Base-by-base conservation (phyloP, 2,888 invertebrate species). In the Crocallis elinguaria region DNA sequence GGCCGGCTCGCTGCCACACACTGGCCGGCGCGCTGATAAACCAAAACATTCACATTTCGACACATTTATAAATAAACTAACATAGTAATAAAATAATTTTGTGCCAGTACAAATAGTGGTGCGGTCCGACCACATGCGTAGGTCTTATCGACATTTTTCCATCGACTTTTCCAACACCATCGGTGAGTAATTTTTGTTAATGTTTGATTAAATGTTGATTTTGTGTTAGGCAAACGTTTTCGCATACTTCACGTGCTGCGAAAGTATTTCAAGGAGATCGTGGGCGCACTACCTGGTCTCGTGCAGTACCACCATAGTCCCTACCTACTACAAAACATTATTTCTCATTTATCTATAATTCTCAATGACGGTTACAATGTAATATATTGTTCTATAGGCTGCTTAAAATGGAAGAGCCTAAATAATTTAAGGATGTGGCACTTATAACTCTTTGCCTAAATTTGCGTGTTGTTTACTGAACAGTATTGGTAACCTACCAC, bases 191-290 rank as follows among this genome's bases (percentile, higher is more conserved):
- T 85, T 85, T 76, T 66, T 65, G 45, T 66, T 71, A 60, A 72
- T 60, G 59, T 69, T 71, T 75, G 76, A 79, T 77, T 79, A 80
- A 82, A 79, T 72, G 75, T 75, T 75, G 75, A 79, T 79, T 79
- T 61, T 76, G 73, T 67, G 73, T 79, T 83, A 75, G 70, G 81
- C 77, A 83, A 86, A 87, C 82, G 81, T 82, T 87, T 88, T 86
- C 84, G 83, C 84, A 82, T 86, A 84, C 81, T 84, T 82, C 82
- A 82, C 81, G 79, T 82, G 79, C 82, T 84, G 88, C 71, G 90
- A 91, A 91, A 91, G 91, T 90, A 88, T 91, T 91, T 86, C 91
- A 91, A 91, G 91, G 91, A 82, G 80, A 88, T 85, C 88, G 64
- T 86, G 86, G 77, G 60, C 37, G 50, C 44, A 30, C 53, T 43